Percentiles rank a stretch among this genome's conserved stretches.
phyloP scores from a whole-genome alignment of 2,888 invertebrate species.

The Halictus ligatus region DNA sequence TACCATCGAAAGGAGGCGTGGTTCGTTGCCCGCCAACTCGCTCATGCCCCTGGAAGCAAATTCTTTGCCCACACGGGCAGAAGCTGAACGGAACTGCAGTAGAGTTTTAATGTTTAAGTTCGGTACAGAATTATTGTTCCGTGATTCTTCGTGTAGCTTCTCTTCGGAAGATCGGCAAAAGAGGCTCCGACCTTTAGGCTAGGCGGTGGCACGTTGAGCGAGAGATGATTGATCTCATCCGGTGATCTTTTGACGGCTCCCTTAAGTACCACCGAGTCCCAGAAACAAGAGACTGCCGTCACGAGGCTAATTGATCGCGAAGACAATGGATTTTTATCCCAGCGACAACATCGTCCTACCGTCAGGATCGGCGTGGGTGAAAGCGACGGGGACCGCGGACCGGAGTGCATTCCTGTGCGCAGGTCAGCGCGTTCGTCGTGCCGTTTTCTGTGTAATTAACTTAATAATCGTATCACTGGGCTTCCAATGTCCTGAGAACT shows the following conservation, averaged over 20 bases:
- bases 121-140: no score
- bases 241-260: background rate
- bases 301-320: conserved; percentile 54
- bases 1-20: no score
- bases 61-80: no score
- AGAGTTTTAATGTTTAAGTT: no score
- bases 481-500: conserved; percentile 31
- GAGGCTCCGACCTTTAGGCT: no score
- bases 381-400: conserved; percentile 71
- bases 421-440: conserved; percentile 40
- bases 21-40: no score
- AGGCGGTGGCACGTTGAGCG: background rate
- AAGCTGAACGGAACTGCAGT: no score
- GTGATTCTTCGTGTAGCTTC: no score
- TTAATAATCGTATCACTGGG: conserved; percentile 67
- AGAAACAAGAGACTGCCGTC: conserved; percentile 46
- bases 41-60: no score
- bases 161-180: no score
- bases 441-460: conserved; percentile 66
- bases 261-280: background rate
- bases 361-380: conserved; percentile 64
- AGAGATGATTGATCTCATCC: background rate
- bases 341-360: conserved; percentile 19
- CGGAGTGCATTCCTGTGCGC: conserved; percentile 73
- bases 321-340: conserved; percentile 55